Evolutionary conservation across 2,888 invertebrate genomes (phyloP).

Genomic region (Argyra leucocephala): DNA sequence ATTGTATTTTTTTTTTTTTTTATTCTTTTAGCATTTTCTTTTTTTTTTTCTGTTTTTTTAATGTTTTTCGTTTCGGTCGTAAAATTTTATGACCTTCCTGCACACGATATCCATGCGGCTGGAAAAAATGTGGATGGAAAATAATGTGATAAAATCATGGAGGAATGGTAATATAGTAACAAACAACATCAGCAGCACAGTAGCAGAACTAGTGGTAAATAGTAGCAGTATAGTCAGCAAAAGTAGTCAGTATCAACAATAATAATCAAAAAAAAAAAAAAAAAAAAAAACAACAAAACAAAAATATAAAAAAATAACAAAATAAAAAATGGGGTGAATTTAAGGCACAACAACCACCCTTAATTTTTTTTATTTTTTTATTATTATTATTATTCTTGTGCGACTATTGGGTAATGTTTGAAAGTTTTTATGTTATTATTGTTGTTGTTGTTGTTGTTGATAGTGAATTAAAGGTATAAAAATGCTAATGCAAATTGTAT

Average conservation of each 20-base stretch:
- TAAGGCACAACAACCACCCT: background rate
- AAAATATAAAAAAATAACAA: background rate
- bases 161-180: background rate
- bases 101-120: background rate
- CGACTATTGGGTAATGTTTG: too few species aligned
- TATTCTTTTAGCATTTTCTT: background rate
- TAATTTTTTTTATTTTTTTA: background rate
- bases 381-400: too few species aligned
- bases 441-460: background rate
- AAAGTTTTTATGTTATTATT: background rate
- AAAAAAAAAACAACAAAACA: background rate
- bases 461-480: background rate
- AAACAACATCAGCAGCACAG: too few species aligned
- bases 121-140: background rate
- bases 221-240: background rate
- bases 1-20: background rate
- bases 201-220: background rate
- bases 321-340: background rate
- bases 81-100: slow-evolving; percentile 6
- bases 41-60: background rate
- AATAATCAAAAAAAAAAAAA: background rate
- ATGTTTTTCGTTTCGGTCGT: background rate
- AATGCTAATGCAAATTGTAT: background rate
- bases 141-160: background rate
- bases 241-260: background rate